These are phyloP conservation scores for Muscidifurax raptorellus DNA, from an alignment of 1,140 invertebrate genomes.

Conservation along the genomic window DNA sequence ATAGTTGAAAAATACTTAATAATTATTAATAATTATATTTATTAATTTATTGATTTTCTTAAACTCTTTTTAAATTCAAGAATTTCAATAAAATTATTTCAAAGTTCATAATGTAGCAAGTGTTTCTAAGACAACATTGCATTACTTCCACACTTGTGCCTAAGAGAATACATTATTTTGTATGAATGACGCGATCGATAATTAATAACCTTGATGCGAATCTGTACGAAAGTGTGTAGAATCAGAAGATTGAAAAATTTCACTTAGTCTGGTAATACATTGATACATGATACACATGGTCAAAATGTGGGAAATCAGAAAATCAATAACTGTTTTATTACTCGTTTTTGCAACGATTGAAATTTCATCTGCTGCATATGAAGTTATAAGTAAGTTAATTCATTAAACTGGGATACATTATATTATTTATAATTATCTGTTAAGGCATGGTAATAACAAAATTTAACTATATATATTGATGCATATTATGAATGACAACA, in stretches of 20 bases:
- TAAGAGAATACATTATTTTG: neutral
- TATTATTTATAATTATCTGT: no score
- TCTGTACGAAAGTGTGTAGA: neutral
- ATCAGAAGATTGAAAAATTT: constrained; percentile 16
- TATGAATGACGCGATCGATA: neutral
- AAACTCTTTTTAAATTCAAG: no score
- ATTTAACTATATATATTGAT: no score
- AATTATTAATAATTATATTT: no score
- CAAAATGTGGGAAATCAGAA: neutral
- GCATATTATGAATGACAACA: no score
- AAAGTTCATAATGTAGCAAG: neutral
- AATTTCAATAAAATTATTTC: neutral
- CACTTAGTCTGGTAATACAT: neutral
- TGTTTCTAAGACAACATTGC: neutral
- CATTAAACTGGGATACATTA: no score
- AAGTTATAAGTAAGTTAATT: constrained; percentile 1
- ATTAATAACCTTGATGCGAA: neutral
- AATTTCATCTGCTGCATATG: neutral
- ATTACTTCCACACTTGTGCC: constrained; percentile 6
- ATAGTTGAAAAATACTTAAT: neutral
- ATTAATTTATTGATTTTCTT: no score
- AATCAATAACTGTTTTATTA: neutral
- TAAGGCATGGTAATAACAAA: no score
- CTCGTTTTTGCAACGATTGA: neutral
- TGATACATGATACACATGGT: neutral